These are phyloP conservation scores for Pandemis cinnamomeana DNA, from an alignment of 2,888 invertebrate genomes.

Conservation along the genomic window DNA sequence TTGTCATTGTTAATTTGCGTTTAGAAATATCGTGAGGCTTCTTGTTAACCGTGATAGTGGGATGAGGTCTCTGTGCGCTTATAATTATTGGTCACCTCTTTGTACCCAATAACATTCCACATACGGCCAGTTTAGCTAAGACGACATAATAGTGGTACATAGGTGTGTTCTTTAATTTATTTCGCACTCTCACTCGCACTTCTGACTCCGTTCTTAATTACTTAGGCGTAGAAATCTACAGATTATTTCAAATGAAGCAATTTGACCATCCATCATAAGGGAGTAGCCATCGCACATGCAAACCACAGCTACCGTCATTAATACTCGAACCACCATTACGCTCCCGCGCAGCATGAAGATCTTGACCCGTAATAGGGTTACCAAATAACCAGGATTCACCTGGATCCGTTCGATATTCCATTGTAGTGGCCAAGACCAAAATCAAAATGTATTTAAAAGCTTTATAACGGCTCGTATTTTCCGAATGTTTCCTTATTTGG, in stretches of 20 bases:
- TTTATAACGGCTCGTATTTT: neutral
- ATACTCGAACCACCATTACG: conserved; percentile 36
- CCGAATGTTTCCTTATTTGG: neutral
- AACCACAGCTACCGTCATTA: conserved; percentile 39
- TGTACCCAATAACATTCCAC: neutral
- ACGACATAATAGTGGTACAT: neutral
- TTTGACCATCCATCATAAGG: conserved; percentile 27
- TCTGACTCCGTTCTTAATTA: neutral
- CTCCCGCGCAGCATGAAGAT: conserved; percentile 43
- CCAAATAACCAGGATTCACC: neutral
- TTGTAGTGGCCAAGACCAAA: neutral
- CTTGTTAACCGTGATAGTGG: conserved; percentile 51
- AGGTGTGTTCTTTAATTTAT: neutral
- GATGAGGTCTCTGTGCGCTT: conserved; percentile 47
- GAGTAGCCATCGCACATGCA: conserved; percentile 20
- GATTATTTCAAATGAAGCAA: conserved; percentile 16
- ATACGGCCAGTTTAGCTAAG: no score
- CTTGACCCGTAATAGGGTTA: conserved; percentile 47
- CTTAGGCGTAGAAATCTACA: neutral
- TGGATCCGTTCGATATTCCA: neutral
- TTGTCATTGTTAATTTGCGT: conserved; percentile 73
- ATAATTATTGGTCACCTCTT: neutral
- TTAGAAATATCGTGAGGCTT: conserved; percentile 58
- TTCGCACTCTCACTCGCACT: neutral
- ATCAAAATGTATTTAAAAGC: neutral